These are phyloP conservation scores for Thymelicus lineola DNA, from an alignment of 2,888 invertebrate genomes.

Conservation along the genomic window DNA sequence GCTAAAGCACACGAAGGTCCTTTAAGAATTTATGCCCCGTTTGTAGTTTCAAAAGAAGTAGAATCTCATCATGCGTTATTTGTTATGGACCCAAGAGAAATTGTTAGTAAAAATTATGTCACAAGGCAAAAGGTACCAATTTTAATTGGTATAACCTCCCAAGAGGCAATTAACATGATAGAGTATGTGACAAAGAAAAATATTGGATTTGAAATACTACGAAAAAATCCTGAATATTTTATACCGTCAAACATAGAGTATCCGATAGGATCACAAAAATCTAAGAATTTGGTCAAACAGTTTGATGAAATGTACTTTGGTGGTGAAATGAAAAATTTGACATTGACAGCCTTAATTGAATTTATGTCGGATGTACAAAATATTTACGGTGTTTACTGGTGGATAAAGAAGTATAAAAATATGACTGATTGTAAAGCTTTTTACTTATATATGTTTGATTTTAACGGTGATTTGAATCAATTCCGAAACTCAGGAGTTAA, in stretches of 20 bases:
- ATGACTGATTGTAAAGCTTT: slow-evolving; percentile 36
- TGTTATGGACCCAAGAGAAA: slow-evolving; percentile 55
- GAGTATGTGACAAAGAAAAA: slow-evolving; percentile 34
- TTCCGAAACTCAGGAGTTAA: slow-evolving; percentile 32
- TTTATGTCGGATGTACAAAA: slow-evolving; percentile 48
- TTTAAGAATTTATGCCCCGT: slow-evolving; percentile 48
- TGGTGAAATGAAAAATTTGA: slow-evolving; percentile 41
- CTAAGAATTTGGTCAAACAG: slow-evolving; percentile 45
- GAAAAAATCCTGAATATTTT: slow-evolving; percentile 45
- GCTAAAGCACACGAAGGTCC: slow-evolving; percentile 41
- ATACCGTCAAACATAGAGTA: slow-evolving; percentile 54
- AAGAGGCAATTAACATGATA: slow-evolving; percentile 57
- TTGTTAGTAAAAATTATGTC: slow-evolving; percentile 51
- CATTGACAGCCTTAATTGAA: slow-evolving; percentile 36
- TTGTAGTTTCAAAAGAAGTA: slow-evolving; percentile 65
- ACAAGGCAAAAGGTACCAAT: slow-evolving; percentile 61
- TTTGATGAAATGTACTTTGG: slow-evolving; percentile 52
- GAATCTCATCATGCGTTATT: slow-evolving; percentile 56
- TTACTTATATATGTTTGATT: slow-evolving; percentile 47
- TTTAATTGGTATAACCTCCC: slow-evolving; percentile 62
- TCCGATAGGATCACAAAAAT: slow-evolving; percentile 44
- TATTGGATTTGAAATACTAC: slow-evolving; percentile 34
- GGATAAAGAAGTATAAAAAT: slow-evolving; percentile 40
- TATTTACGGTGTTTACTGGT: slow-evolving; percentile 41
- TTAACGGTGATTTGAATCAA: slow-evolving; percentile 46